Evolutionary conservation across 37 sponge, comb jelly and placozoan genomes (phyloP).

Genomic region (Ephydatia muelleri): DNA sequence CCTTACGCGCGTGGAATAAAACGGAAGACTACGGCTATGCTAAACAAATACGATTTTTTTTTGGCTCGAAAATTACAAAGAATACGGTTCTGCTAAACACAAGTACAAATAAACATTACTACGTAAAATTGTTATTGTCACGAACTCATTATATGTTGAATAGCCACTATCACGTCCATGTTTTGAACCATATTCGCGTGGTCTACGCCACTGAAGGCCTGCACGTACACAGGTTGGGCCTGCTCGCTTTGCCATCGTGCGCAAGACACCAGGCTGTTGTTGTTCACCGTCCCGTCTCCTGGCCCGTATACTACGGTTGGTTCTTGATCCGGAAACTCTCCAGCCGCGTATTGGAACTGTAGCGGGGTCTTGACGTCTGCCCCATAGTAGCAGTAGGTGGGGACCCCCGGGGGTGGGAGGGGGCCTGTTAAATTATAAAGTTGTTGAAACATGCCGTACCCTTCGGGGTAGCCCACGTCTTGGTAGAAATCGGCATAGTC

Average conservation of each 20-base stretch:
- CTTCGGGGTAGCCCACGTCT: conserved; percentile 52
- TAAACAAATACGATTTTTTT: not conserved
- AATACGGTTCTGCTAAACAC: too few species aligned
- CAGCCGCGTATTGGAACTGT: conserved; percentile 34
- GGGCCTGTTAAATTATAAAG: conserved; percentile 48
- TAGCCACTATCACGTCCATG: conserved; percentile 26
- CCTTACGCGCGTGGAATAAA: not conserved
- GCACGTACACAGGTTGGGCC: conserved; percentile 27
- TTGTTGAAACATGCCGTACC: conserved; percentile 64
- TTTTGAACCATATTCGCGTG: conserved; percentile 57
- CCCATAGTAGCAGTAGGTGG: conserved; percentile 84
- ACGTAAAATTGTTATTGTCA: not conserved
- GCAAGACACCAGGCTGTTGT: conserved; percentile 73
- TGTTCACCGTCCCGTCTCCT: conserved; percentile 95
- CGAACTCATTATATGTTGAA: not conserved
- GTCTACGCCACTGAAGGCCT: conserved; percentile 35
- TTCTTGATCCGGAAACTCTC: conserved; percentile 72
- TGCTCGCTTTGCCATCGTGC: conserved; percentile 69
- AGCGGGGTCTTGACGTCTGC: conserved; percentile 57
- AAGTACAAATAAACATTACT: too few species aligned
- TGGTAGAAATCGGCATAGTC: conserved; percentile 74
- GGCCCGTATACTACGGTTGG: conserved; percentile 53
- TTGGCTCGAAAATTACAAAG: not conserved
- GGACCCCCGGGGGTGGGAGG: conserved; percentile 72
- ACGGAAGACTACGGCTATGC: not conserved